Evolutionary conservation across 2,888 invertebrate genomes (phyloP), one percentile per base, ranked within the genome.

Genomic region (Oxyscelio sp.): DNA sequence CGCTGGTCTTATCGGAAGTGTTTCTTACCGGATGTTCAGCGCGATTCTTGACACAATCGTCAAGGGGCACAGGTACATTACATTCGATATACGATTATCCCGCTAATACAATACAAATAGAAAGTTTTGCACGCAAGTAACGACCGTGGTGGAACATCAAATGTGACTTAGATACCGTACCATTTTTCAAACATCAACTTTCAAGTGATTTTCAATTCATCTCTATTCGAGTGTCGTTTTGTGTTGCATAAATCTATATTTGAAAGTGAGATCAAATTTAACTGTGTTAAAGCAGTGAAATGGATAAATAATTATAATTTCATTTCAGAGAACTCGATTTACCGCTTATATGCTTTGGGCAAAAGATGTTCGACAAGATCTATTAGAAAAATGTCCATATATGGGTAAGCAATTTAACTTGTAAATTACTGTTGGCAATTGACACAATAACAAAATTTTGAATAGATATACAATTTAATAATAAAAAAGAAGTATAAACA

Each of bases 301-400:
- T n/a, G n/a, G n/a, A n/a, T n/a, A n/a, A n/a, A n/a, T n/a, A n/a
- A n/a, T n/a, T n/a, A n/a, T n/a, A n/a, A n/a, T n/a, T n/a, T n/a
- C 87, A 91, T 94, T 83, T 91, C 27, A 95, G 95, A 97, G 97
- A 94, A 96, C 97, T 0, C 95, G 97, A 63, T 97, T 97, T 85
- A 98, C 98, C 0, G 98, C 98, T 0, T 98, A 98, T 94, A 98
- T 98, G 96, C 95, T 98, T 92, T 98, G 98, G 98, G 97, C 98
- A 0, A 97, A 97, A 87, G 97, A 97, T 89, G 96, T 97, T 17
- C 95, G 98, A 45, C 96, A 97, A 83, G 96, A 97, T 87, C 95
- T 97, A 75, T 95, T 97, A 31, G 95, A 96, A 63, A 96, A 96
- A 85, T 96, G 96, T 92, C 97, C 97, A 0, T 96, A 96, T 73